Evolutionary conservation across 1,140 invertebrate species (phyloP).

Genomic region (Rhysida immarginata): DNA sequence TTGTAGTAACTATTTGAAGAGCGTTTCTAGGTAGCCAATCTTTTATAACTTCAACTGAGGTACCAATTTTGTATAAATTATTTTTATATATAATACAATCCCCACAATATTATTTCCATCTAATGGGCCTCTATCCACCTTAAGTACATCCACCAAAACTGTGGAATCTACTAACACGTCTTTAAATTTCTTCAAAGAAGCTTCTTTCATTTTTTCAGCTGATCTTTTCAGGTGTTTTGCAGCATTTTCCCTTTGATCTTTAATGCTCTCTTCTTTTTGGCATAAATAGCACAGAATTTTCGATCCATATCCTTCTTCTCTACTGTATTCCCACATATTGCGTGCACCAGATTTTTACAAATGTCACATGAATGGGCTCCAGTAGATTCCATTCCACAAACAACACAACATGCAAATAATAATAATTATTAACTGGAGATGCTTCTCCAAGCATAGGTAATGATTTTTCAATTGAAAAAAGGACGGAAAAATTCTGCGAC

Average conservation of each 20-base stretch:
- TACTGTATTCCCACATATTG: not conserved
- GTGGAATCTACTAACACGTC: not conserved
- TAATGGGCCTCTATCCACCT: not conserved
- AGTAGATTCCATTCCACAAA: not conserved
- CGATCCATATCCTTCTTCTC: not conserved
- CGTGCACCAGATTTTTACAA: not conserved
- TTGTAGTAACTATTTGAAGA: not conserved
- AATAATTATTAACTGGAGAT: too few relatives aligned
- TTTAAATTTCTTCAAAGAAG: not conserved
- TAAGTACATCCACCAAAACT: not conserved
- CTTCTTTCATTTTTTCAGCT: not conserved
- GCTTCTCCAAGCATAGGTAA: too few relatives aligned
- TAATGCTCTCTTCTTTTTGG: not conserved
- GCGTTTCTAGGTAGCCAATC: not conserved
- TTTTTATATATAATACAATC: not conserved
- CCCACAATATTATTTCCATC: not conserved
- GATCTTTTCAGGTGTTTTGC: not conserved
- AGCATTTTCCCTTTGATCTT: not conserved
- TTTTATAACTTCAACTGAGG: not conserved
- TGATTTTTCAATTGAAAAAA: too few relatives aligned
- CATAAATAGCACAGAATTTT: not conserved
- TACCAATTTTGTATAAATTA: not conserved
- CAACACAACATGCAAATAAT: too few relatives aligned
- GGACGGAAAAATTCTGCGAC: too few relatives aligned
- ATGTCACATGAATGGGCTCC: not conserved